Conservation (phyloP, 1,140 invertebrate genomes). For the Coptotermes formosanus region DNA sequence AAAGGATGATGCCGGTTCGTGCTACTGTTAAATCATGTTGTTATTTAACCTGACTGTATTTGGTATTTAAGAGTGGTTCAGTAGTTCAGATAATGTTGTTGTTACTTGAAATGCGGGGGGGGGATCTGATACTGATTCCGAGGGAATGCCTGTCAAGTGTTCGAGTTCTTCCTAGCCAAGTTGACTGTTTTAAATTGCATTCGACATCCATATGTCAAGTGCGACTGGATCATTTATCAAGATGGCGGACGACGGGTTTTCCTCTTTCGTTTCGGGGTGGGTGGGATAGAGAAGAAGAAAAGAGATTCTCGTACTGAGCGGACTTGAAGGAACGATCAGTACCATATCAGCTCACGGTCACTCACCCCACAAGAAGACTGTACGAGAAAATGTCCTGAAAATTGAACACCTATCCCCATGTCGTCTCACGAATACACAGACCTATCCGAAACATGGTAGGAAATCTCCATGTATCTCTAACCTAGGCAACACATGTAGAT, state of each 20-base stretch:
- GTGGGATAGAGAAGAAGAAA: neutral
- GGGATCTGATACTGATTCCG: neutral
- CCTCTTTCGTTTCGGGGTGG: slow-evolving; percentile 1
- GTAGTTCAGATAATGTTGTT: neutral
- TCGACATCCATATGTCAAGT: slow-evolving; percentile 23
- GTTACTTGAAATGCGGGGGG: neutral
- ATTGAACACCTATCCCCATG: too few species aligned
- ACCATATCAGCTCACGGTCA: neutral
- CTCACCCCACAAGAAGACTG: neutral
- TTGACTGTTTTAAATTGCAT: slow-evolving; percentile 22
- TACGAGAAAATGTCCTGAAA: neutral
- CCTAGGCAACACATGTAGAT: too few species aligned
- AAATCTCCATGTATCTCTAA: too few species aligned
- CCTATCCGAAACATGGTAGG: too few species aligned
- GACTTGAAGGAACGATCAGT: neutral
- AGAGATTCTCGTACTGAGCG: neutral
- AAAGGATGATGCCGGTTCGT: too few species aligned
- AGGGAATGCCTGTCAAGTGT: neutral
- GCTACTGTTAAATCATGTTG: neutral
- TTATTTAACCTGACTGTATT: neutral
- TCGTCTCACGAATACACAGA: too few species aligned
- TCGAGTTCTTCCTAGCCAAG: neutral
- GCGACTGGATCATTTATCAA: slow-evolving; percentile 24
- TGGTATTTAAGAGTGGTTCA: neutral
- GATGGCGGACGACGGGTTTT: slow-evolving; percentile 21